These are phyloP conservation scores for Zophobas morio DNA, from an alignment of 1,140 invertebrate species.

Conservation along the genomic window DNA sequence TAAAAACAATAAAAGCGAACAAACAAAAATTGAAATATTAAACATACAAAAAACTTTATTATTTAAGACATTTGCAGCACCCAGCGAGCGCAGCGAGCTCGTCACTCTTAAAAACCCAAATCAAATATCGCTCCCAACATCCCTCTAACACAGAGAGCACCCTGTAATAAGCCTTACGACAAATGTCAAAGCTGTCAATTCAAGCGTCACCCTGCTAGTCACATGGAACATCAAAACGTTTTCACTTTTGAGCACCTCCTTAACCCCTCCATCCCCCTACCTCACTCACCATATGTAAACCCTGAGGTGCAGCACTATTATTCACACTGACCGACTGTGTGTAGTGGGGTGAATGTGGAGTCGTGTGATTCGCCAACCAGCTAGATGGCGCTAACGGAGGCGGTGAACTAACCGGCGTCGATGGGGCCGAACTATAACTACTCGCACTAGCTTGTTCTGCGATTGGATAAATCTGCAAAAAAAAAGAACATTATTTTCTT, in stretches of 20 bases:
- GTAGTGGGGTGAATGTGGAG: slow-evolving; percentile 71
- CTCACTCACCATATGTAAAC: slow-evolving; percentile 69
- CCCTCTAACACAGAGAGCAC: no score
- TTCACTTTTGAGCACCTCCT: not conserved
- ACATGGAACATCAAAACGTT: not conserved
- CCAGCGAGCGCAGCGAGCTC: no score
- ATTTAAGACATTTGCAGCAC: no score
- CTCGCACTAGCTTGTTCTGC: slow-evolving; percentile 86
- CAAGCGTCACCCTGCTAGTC: no score
- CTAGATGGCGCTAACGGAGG: slow-evolving; percentile 79
- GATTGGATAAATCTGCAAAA: slow-evolving; percentile 85
- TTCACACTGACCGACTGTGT: slow-evolving; percentile 70
- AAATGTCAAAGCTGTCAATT: no score
- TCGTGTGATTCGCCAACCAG: slow-evolving; percentile 70
- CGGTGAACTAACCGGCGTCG: slow-evolving; percentile 89
- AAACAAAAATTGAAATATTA: no score
- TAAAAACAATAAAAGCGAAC: no score
- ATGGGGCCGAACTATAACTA: slow-evolving; percentile 94
- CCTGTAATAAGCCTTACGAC: no score
- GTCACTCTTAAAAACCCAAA: no score
- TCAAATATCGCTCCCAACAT: no score
- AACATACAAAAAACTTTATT: no score
- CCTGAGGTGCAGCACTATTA: slow-evolving; percentile 67
- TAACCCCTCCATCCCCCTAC: not conserved
- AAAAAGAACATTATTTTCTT: slow-evolving; percentile 14